A percentile compares a stretch with the other conserved stretches of the same genome.
Evolutionary conservation across 2,888 invertebrate genomes (phyloP).

Genomic region (Drosophila neonasuta): DNA sequence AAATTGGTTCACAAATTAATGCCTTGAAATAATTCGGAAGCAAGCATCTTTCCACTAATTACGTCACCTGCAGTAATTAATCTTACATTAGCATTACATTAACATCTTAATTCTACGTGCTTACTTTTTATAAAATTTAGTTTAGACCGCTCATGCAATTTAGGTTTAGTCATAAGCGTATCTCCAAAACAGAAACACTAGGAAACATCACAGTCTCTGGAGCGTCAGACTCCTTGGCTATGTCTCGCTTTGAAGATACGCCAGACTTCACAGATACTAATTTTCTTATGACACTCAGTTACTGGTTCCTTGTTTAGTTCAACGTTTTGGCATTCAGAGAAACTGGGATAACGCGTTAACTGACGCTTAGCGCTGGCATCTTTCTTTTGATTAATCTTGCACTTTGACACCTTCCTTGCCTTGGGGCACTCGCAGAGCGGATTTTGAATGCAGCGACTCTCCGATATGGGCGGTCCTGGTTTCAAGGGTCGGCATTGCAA

Average conservation of each 20-base stretch:
- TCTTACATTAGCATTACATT: neutral
- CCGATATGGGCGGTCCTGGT: neutral
- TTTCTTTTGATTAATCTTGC: neutral
- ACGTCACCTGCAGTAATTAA: neutral
- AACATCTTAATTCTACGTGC: too few species aligned
- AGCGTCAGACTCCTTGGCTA: neutral
- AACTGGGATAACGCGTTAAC: conserved; percentile 45
- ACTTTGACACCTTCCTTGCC: neutral
- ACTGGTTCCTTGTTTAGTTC: neutral
- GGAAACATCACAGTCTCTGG: neutral
- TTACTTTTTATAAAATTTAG: too few species aligned
- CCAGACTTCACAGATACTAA: conserved; percentile 24
- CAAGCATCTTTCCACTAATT: neutral
- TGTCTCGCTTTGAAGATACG: conserved; percentile 15
- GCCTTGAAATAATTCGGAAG: too few species aligned
- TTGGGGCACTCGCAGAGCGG: conserved; percentile 2
- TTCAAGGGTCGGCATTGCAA: conserved; percentile 3
- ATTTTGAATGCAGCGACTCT: conserved; percentile 2
- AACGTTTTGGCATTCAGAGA: conserved; percentile 42
- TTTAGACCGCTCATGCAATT: neutral
- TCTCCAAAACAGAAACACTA: conserved; percentile 2
- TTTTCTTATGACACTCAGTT: conserved; percentile 8
- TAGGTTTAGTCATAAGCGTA: neutral
- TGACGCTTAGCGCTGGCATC: conserved; percentile 2
- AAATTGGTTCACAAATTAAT: too few species aligned